Conservation (phyloP, 2,888 invertebrate genomes). For the Macropis europaea region DNA sequence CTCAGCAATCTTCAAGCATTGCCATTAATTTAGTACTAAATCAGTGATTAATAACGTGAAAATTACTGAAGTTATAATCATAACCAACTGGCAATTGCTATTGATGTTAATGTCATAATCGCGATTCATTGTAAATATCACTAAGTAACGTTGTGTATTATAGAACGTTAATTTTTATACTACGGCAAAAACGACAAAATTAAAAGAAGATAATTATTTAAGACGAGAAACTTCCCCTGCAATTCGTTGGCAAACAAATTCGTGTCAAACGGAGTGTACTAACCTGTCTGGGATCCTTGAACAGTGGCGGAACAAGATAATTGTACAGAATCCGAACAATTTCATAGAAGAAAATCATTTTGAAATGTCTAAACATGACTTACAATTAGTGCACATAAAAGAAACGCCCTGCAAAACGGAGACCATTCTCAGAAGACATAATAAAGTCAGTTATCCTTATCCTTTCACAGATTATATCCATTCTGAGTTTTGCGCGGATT, state of each 20-base stretch:
- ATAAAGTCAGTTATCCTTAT: conserved; percentile 48
- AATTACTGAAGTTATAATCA: not conserved
- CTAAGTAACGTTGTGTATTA: conserved; percentile 35
- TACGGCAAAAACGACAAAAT: conserved; percentile 15
- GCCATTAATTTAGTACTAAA: not conserved
- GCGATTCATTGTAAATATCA: not conserved
- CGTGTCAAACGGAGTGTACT: not conserved
- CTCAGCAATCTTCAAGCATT: not conserved
- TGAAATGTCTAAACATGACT: not conserved
- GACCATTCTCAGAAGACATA: conserved; percentile 1
- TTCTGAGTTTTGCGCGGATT: conserved; percentile 23
- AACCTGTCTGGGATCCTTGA: conserved; percentile 24
- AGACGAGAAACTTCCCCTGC: not conserved
- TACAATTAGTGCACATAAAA: not conserved
- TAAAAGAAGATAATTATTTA: not conserved
- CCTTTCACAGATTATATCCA: conserved; percentile 31
- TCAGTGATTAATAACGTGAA: not conserved
- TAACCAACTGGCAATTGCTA: conserved; percentile 30
- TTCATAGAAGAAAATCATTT: not conserved
- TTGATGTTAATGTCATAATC: not conserved
- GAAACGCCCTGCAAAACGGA: conserved; percentile 17
- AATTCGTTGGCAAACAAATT: not conserved
- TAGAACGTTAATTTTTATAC: conserved; percentile 42
- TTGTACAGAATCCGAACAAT: not conserved
- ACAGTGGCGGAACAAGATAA: conserved; percentile 8